Percentiles rank a stretch among this genome's conserved stretches.
phyloP scores from a whole-genome alignment of 2,113 vertebrate genomes.

The Burhinus oedicnemus region DNA sequence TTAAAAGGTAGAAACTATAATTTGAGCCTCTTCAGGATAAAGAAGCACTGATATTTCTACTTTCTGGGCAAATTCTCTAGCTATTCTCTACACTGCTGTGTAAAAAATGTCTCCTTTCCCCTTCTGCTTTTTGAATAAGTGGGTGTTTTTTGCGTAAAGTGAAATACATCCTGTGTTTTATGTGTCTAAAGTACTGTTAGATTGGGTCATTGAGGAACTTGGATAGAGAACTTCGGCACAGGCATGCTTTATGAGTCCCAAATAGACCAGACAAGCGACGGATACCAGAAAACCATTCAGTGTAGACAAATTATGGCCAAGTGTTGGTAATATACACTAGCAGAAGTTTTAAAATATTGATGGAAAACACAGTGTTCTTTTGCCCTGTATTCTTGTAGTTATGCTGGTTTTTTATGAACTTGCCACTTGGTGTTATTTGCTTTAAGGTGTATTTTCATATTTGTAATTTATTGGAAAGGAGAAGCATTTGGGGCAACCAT shows the following conservation, averaged over 20 bases:
- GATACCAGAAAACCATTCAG: not conserved
- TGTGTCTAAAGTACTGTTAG: not conserved
- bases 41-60: not conserved
- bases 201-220: not conserved
- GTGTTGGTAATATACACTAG: not conserved
- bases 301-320: not conserved
- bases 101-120: not conserved
- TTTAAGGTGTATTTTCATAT: not conserved
- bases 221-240: not conserved
- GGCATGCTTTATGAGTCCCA: not conserved
- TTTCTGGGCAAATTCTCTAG: not conserved
- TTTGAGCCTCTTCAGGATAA: not conserved
- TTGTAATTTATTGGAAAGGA: not conserved
- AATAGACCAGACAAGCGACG: not conserved
- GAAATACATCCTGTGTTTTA: not conserved
- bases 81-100: not conserved
- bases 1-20: not conserved
- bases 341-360: not conserved
- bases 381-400: not conserved
- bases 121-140: slow-evolving; percentile 2
- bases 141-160: not conserved
- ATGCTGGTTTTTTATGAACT: not conserved
- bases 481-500: too few species aligned
- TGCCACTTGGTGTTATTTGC: not conserved
- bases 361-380: not conserved